These are phyloP conservation scores for Cheilosia scutellata DNA, from an alignment of 2,888 invertebrate genomes.

Conservation along the genomic window DNA sequence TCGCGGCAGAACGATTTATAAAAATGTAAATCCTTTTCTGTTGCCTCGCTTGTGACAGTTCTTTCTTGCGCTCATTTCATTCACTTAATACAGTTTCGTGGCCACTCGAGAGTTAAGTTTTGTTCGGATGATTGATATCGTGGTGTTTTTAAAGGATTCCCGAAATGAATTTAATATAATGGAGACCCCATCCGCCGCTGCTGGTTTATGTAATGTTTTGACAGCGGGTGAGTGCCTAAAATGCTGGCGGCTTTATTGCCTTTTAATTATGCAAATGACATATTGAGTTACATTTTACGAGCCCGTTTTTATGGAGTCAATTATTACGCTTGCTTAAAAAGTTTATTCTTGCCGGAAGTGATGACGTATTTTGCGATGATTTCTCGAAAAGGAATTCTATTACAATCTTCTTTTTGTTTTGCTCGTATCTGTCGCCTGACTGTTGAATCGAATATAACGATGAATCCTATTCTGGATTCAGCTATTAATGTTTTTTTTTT, in stretches of 20 bases:
- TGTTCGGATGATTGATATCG: conserved; percentile 67
- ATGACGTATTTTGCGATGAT: not conserved
- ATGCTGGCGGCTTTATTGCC: conserved; percentile 52
- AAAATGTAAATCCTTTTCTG: conserved; percentile 73
- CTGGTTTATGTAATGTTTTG: not conserved
- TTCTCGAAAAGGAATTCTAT: not conserved
- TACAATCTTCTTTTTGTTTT: not conserved
- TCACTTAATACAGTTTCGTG: conserved; percentile 70
- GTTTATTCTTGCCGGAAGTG: conserved; percentile 4
- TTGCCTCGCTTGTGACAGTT: conserved; percentile 64
- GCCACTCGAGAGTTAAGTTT: conserved; percentile 57
- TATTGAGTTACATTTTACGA: conserved; percentile 47
- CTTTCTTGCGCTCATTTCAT: conserved; percentile 46
- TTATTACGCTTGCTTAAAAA: conserved; percentile 53
- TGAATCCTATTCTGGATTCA: too few species aligned
- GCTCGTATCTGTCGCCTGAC: not conserved
- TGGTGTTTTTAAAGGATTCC: conserved; percentile 36
- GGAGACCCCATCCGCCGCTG: not conserved
- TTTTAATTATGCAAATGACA: conserved; percentile 69
- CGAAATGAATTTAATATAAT: conserved; percentile 32
- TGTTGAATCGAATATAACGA: not conserved
- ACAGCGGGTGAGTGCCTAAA: conserved; percentile 19
- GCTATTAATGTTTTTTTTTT: too few species aligned
- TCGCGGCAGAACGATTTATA: conserved; percentile 62
- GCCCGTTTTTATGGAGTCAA: conserved; percentile 19